These are phyloP conservation scores for Alcedo quadribrachys DNA, from an alignment of 2,797 vertebrate genomes.

Conservation along the genomic window DNA sequence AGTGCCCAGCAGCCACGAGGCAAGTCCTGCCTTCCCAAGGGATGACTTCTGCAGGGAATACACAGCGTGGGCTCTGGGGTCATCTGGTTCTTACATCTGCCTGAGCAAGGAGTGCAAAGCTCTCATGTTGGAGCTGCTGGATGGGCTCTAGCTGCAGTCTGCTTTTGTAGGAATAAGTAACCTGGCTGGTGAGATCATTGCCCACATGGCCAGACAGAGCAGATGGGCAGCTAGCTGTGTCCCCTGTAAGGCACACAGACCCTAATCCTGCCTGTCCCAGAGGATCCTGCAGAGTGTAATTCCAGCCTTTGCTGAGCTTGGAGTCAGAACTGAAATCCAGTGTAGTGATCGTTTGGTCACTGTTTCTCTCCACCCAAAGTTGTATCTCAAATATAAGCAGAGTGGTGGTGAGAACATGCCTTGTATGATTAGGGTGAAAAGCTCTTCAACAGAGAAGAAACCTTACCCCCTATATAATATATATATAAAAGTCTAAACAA, in stretches of 20 bases:
- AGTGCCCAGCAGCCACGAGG: not conserved
- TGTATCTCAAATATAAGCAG: not conserved
- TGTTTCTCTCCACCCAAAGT: not conserved
- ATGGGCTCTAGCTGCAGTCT: not conserved
- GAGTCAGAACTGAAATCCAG: not conserved
- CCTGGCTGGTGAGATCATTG: not conserved
- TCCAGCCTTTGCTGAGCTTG: not conserved
- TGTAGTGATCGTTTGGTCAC: not conserved
- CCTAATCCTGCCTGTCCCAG: not conserved
- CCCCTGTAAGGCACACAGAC: not conserved
- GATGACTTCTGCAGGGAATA: not conserved
- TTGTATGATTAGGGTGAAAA: not conserved
- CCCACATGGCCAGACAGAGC: fast-evolving
- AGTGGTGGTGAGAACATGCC: not conserved
- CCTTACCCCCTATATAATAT: not conserved
- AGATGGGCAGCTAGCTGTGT: not conserved
- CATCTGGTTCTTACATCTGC: not conserved
- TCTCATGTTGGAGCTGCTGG: not conserved
- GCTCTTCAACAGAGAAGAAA: not conserved
- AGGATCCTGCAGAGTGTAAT: not conserved
- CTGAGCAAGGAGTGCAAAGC: not conserved
- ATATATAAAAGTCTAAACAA: slow-evolving; percentile 58
- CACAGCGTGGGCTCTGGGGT: not conserved
- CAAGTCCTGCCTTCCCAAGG: not conserved
- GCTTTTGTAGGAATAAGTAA: not conserved